These are phyloP conservation scores for Cerceris ruficornis DNA, from an alignment of 2,888 invertebrate species.

Conservation along the genomic window DNA sequence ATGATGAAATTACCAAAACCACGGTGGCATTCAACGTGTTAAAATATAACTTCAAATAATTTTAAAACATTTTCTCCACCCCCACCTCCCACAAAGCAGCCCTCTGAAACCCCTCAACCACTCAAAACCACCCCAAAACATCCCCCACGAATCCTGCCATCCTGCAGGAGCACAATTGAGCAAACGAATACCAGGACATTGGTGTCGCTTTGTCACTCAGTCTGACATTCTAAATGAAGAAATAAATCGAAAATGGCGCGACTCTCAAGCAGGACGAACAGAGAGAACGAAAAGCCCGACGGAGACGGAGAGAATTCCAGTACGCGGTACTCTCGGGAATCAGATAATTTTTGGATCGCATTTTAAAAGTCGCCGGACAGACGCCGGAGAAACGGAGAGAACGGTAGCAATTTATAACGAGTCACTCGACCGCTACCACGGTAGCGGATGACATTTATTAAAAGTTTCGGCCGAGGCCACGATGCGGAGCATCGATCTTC, in stretches of 20 bases:
- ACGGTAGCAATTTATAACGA: conserved; percentile 73
- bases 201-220: not conserved
- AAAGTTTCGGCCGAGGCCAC: conserved; percentile 63
- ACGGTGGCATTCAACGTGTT: too few relatives aligned
- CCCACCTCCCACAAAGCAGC: too few relatives aligned
- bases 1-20: too few relatives aligned
- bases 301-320: not conserved
- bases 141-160: too few relatives aligned
- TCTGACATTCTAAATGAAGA: too few relatives aligned
- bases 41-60: too few relatives aligned
- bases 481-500: conserved; percentile 68
- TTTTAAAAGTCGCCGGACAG: conserved; percentile 21
- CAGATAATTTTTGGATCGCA: conserved; percentile 64
- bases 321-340: conserved; percentile 29
- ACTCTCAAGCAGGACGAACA: not conserved
- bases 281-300: not conserved
- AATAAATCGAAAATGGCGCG: too few relatives aligned
- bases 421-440: conserved; percentile 56
- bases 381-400: conserved; percentile 21
- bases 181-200: not conserved
- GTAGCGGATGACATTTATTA: conserved; percentile 75
- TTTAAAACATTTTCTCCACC: too few relatives aligned
- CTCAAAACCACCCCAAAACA: too few relatives aligned
- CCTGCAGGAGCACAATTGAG: too few relatives aligned
- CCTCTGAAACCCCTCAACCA: too few relatives aligned